Base-by-base conservation (phyloP, 2,797 vertebrate species). In the Petrocephalus sullivani region DNA sequence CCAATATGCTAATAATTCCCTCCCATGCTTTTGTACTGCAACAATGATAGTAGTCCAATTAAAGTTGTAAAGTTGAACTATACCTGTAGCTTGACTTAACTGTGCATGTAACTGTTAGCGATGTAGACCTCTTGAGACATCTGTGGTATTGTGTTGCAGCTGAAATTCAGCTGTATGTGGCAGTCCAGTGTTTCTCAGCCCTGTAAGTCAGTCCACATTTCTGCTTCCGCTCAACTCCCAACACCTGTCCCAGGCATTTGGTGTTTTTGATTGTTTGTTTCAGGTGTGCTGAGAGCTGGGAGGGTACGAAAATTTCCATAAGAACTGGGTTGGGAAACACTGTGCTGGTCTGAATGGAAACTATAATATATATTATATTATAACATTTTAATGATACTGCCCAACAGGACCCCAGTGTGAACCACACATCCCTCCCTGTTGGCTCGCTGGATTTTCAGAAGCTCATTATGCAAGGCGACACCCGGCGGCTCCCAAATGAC, bases 391-490 rank as follows among this genome's bases (percentile, higher is more conserved):
- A 2, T 81, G 10, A 10, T 46, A 2, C 53, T 60, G 28, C 10
- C 84, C 87, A 90, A 88, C 93, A 98, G 98, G 98, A 98, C 96
- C 97, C 98, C 92, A 97, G 96, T 64, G 98, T 97, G 94, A 98
- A 98, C 94, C 97, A 98, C 95, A 99, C 97, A 90, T 97, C 97
- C 61, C 97, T 98, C 92, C 97, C 98, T 94, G 91, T 95, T 83
- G 97, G 98, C 94, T 99, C 98, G 90, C 97, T 99, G 94, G 98
- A 99, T 97, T 97, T 99, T 94, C 98, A 98, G 95, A 98, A 99
- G 95, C 98, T 99, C 97, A 99, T 99, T 96, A 99, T 99, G 98
- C 98, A 99, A 97, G 98, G 98, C 1, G 98, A 99, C 95, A 98
- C 98, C 90, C 96, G 98, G 94, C 97, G 98, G 93, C 96, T 97